These are phyloP conservation scores for Archilochus colubris DNA, from an alignment of 2,113 vertebrate species.

Conservation along the genomic window DNA sequence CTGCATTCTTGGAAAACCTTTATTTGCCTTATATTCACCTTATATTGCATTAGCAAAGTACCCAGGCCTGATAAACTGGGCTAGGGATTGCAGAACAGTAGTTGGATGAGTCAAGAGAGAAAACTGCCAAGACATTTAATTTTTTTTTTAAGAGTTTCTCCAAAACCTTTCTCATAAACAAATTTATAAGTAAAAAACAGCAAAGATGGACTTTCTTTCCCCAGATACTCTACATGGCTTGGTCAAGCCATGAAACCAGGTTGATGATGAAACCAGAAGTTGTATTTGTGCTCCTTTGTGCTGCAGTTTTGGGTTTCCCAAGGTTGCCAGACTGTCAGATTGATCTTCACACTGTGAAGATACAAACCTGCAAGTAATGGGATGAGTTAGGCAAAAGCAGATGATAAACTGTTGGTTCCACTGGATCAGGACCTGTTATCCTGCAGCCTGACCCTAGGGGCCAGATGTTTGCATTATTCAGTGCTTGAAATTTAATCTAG, in stretches of 20 bases:
- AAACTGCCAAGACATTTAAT: not conserved
- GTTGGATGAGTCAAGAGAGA: not conserved
- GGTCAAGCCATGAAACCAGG: not conserved
- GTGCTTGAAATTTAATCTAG: not conserved
- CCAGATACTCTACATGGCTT: not conserved
- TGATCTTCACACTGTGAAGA: not conserved
- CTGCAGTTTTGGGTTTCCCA: not conserved
- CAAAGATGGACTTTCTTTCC: not conserved
- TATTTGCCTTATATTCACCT: not conserved
- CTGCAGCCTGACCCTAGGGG: not conserved
- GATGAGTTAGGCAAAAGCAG: not conserved
- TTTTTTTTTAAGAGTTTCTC: not conserved
- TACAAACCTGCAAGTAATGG: not conserved
- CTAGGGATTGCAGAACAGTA: not conserved
- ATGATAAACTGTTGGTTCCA: not conserved
- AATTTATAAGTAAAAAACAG: not conserved
- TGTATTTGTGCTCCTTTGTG: fast-evolving
- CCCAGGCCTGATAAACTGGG: not conserved
- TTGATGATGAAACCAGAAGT: not conserved
- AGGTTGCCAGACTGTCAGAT: not conserved
- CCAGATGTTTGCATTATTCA: not conserved
- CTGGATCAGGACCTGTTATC: not conserved
- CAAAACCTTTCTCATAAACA: not conserved
- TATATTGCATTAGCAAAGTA: not conserved
- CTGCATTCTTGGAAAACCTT: not conserved